Percentiles rank a stretch among this genome's conserved stretches.
Conservation (phyloP, 1,140 invertebrate species). For the Trichonephila clavata region DNA sequence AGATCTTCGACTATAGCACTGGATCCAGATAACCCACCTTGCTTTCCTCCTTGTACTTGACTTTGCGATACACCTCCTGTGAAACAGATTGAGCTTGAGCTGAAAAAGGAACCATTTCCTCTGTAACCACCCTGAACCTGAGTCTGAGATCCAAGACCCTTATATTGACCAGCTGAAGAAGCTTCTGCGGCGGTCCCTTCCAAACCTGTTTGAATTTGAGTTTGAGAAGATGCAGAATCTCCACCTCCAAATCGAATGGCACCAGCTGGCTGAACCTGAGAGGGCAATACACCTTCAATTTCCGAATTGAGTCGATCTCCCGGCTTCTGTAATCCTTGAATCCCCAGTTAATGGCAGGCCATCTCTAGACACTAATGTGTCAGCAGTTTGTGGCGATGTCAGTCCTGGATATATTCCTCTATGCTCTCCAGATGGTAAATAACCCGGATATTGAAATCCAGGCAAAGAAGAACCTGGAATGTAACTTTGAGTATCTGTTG, state of each 20-base stretch:
- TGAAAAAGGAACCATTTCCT: conserved; percentile 75
- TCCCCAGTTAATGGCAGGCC: background rate
- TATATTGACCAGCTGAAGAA: conserved; percentile 55
- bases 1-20: conserved; percentile 66
- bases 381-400: background rate
- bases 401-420: background rate
- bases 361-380: background rate
- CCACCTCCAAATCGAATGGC: background rate
- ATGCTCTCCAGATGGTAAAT: background rate
- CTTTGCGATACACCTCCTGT: conserved; percentile 69
- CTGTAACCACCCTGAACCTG: conserved; percentile 71
- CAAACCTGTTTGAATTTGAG: conserved; percentile 67
- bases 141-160: conserved; percentile 66
- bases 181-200: conserved; percentile 74
- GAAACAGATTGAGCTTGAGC: conserved; percentile 75
- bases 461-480: background rate
- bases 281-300: background rate
- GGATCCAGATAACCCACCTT: conserved; percentile 64
- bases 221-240: conserved; percentile 68
- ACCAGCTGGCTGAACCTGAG: background rate
- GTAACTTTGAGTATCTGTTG: background rate
- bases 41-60: conserved; percentile 69
- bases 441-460: background rate
- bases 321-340: background rate
- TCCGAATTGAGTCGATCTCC: background rate